Evolutionary conservation across 2,113 vertebrate genomes (phyloP), one percentile per base, ranked within the genome.

Genomic region (Psammodynastes pulverulentus): DNA sequence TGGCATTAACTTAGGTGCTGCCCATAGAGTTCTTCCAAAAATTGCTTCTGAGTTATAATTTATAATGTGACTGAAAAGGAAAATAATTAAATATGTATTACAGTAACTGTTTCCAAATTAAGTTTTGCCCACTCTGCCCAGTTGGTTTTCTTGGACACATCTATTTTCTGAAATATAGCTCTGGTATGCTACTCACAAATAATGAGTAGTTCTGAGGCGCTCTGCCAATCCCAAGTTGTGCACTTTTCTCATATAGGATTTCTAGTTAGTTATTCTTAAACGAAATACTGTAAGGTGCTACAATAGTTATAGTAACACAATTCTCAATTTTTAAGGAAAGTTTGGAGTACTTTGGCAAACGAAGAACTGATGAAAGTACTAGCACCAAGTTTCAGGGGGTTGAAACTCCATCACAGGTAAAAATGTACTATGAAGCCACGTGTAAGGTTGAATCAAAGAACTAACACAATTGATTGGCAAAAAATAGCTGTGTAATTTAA

Each of bases 331-430:
- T 10, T 19, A 96, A 98, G 99, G 99, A 98, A 89, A 99, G 99
- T 94, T 96, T 99, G 95, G 96, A 98, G 21, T 99, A 98, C 95
- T 99, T 99, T 97, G 99, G 99, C 43, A 98, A 98, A 94, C 97
- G 98, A 87, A 98, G 99, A 96, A 99, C 99, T 0, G 98, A 99
- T 95, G 98, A 97, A 97, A 98, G 97, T 94, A 97, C 87, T 52
- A 98, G 99, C 94, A 97, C 97, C 39, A 99, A 99, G 94, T 99
- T 98, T 93, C 99, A 99, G 93, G 99, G 98, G 90, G 98, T 99
- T 93, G 99, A 99, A 97, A 99, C 99, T 51, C 99, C 99, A 15
- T 99, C 99, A 85, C 99, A 99, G 98, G 99, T 99, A 94, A 96
- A 90, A 49, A 52, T 21, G 13, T 62, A 8, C 1, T 3, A 1